Evolutionary conservation across 2,888 invertebrate genomes (phyloP).

Genomic region (Hoplodrina ambigua): DNA sequence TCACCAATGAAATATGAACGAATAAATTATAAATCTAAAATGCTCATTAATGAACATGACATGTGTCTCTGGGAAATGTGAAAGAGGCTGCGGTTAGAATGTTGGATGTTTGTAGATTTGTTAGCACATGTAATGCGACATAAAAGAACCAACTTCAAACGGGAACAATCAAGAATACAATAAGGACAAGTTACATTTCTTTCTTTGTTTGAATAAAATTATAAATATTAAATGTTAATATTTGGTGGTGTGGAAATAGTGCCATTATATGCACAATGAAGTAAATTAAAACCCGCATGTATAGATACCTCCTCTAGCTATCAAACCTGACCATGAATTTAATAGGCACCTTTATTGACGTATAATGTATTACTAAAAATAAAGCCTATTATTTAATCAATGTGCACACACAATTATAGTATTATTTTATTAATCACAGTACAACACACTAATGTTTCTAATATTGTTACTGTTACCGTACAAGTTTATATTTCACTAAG

Average conservation of each 20-base stretch:
- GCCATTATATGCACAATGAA: slow-evolving; percentile 68
- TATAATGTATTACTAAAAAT: slow-evolving; percentile 39
- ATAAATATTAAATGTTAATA: slow-evolving; percentile 61
- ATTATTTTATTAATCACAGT: slow-evolving; percentile 59
- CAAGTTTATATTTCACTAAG: slow-evolving; percentile 45
- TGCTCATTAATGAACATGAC: slow-evolving; percentile 31
- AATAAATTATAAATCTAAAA: slow-evolving; percentile 37
- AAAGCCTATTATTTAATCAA: slow-evolving; percentile 52
- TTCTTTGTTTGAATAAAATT: slow-evolving; percentile 70
- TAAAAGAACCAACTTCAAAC: slow-evolving; percentile 64
- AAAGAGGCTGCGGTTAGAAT: slow-evolving; percentile 39
- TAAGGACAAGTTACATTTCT: slow-evolving; percentile 72
- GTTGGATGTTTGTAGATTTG: slow-evolving; percentile 58
- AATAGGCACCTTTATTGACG: slow-evolving; percentile 40
- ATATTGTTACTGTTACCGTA: slow-evolving; percentile 48
- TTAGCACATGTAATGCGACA: slow-evolving; percentile 45
- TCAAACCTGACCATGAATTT: slow-evolving; percentile 54
- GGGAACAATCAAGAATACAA: slow-evolving; percentile 71
- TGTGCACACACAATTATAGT: slow-evolving; percentile 55
- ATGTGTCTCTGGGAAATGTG: slow-evolving; percentile 40
- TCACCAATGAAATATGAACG: slow-evolving; percentile 47
- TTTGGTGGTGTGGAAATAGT: slow-evolving; percentile 67
- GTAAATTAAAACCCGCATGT: slow-evolving; percentile 67
- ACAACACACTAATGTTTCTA: slow-evolving; percentile 51
- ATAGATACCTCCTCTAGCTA: slow-evolving; percentile 57